Percentiles rank a stretch among this genome's conserved stretches.
Evolutionary conservation across 2,113 vertebrate genomes (phyloP).

Genomic region (Oncorhynchus tshawytscha): DNA sequence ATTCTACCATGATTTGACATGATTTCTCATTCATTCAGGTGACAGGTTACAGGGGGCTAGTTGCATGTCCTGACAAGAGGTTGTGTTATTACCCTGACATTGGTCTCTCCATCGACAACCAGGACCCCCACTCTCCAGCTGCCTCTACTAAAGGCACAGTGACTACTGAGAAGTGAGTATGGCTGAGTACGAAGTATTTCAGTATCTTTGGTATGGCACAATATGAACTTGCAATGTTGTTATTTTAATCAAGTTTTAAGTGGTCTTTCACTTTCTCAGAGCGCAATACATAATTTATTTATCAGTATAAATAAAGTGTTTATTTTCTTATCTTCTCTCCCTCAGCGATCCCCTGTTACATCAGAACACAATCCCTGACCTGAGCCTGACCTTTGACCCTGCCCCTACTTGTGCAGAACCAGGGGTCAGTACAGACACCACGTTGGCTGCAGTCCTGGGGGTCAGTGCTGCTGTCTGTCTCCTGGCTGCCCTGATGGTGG

Average conservation of each 20-base stretch:
- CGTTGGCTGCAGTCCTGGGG: conserved; percentile 15
- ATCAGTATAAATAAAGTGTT: not conserved
- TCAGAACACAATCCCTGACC: not conserved
- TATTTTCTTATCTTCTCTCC: not conserved
- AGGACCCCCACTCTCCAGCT: conserved; percentile 17
- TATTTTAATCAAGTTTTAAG: not conserved
- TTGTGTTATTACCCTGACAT: conserved; percentile 60
- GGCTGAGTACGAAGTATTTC: conserved; percentile 4
- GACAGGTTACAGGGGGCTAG: conserved; percentile 65
- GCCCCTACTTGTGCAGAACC: not conserved
- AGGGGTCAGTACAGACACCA: not conserved
- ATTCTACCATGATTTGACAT: not conserved
- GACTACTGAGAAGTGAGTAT: conserved; percentile 28
- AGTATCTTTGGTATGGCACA: too few relatives aligned
- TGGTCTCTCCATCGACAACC: not conserved
- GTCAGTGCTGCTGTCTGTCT: conserved; percentile 36
- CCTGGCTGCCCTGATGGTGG: conserved; percentile 30
- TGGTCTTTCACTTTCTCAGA: not conserved
- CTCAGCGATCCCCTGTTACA: conserved; percentile 30
- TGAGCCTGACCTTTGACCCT: not conserved
- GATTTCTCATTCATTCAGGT: conserved; percentile 55
- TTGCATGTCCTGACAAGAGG: conserved; percentile 71
- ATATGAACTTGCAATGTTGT: too few relatives aligned
- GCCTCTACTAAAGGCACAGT: conserved; percentile 11
- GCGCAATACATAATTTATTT: not conserved